These are phyloP conservation scores for Vultur gryphus DNA, from an alignment of 2,797 vertebrate genomes.

Conservation along the genomic window DNA sequence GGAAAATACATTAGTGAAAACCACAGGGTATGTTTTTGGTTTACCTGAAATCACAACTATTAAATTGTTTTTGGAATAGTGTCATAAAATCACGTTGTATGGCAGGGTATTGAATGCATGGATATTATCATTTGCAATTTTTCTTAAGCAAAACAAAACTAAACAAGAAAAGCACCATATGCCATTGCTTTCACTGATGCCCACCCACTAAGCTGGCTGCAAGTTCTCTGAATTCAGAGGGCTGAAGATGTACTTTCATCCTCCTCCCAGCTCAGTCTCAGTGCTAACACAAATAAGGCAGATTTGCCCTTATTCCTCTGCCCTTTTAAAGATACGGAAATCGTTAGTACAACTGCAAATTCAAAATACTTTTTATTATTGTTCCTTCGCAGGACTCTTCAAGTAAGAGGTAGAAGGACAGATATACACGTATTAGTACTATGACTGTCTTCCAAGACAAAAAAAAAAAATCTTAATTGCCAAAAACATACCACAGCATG, in stretches of 20 bases:
- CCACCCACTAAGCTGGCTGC: constrained; percentile 29
- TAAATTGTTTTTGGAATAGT: neutral
- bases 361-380: neutral
- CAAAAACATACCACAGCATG: neutral
- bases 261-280: neutral
- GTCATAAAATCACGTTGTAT: neutral
- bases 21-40: neutral
- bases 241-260: neutral
- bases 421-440: neutral
- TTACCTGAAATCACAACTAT: neutral
- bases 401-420: neutral
- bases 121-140: neutral
- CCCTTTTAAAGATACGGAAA: neutral
- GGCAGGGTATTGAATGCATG: neutral
- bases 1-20: neutral
- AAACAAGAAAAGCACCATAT: neutral
- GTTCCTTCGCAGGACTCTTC: neutral
- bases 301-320: neutral
- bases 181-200: neutral
- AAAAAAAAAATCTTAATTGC: neutral
- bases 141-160: constrained; percentile 1
- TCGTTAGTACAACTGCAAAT: neutral
- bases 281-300: neutral
- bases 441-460: neutral
- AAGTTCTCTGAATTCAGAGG: neutral